phyloP scores from a whole-genome alignment of 2,888 invertebrate species.

The Sycophila texana region DNA sequence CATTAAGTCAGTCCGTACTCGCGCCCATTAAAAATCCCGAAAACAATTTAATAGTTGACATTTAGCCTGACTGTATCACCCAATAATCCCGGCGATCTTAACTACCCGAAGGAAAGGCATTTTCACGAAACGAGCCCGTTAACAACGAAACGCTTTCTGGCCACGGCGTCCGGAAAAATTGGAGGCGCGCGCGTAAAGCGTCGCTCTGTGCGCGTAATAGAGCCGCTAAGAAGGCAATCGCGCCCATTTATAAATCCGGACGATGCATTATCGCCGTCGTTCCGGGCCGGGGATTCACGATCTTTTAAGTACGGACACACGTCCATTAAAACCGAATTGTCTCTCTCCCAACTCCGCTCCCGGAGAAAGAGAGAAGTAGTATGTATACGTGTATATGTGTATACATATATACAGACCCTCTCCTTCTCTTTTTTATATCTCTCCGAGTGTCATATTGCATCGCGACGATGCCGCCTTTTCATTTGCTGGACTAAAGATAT shows the following conservation, averaged over 20 bases:
- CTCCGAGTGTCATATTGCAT: conserved; percentile 53
- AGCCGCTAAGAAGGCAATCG: conserved; percentile 48
- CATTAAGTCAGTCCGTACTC: no score
- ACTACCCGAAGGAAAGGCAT: conserved; percentile 19
- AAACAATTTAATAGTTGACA: no score
- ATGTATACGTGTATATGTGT: no score
- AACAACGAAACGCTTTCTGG: conserved; percentile 45
- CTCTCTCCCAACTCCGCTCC: conserved; percentile 3
- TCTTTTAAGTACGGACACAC: conserved; percentile 48
- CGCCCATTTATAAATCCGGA: conserved; percentile 53
- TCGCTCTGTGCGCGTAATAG: not conserved
- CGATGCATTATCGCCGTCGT: conserved; percentile 49
- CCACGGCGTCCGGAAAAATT: conserved; percentile 20
- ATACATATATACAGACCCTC: no score
- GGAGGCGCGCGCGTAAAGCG: conserved; percentile 34
- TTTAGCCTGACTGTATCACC: no score
- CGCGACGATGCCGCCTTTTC: conserved; percentile 58
- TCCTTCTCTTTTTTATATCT: conserved; percentile 8
- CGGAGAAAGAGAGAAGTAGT: no score
- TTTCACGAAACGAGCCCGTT: conserved; percentile 23
- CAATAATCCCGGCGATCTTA: conserved; percentile 6
- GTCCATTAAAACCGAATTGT: conserved; percentile 53
- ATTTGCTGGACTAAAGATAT: conserved; percentile 58
- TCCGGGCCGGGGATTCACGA: conserved; percentile 41
- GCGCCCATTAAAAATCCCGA: no score